Percentiles rank a stretch among this genome's conserved stretches.
phyloP scores from a whole-genome alignment of 2,888 invertebrate genomes.

The Athetis lepigone region DNA sequence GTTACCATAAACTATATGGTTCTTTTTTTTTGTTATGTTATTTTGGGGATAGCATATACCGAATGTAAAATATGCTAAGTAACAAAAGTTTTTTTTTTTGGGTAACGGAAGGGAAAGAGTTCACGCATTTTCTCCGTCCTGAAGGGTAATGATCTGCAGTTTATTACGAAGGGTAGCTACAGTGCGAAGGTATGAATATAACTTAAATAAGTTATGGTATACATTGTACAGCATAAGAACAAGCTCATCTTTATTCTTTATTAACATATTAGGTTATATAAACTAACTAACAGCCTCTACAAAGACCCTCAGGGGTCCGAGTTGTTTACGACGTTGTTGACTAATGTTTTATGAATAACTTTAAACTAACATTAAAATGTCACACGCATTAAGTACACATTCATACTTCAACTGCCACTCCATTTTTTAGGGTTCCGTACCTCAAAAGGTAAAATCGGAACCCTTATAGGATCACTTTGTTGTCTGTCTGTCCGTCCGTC shows the following conservation, averaged over 20 bases:
- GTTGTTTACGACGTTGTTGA: too few species aligned
- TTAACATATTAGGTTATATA: background rate
- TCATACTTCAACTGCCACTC: too few species aligned
- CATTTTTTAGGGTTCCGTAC: too few species aligned
- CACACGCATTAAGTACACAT: background rate
- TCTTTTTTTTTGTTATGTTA: conserved; percentile 36
- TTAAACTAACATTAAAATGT: too few species aligned
- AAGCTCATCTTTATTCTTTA: background rate
- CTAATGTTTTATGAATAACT: too few species aligned
- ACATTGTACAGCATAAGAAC: background rate
- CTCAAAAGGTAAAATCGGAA: too few species aligned
- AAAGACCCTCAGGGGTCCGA: too few species aligned
- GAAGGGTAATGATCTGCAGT: conserved; percentile 32
- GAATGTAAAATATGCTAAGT: conserved; percentile 55
- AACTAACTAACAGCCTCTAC: background rate
- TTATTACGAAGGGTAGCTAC: conserved; percentile 11
- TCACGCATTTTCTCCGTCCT: conserved; percentile 22
- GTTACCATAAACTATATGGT: conserved; percentile 42
- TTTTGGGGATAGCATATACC: conserved; percentile 45
- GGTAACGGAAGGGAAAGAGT: conserved; percentile 21
- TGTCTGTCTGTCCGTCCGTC: too few species aligned
- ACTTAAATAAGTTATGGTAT: conserved; percentile 24
- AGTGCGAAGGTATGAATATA: background rate
- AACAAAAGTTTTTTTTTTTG: conserved; percentile 45
- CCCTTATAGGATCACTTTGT: too few species aligned